Evolutionary conservation across 92 coral and sea anemone species (phyloP).

Genomic region (Phenganax marumi): DNA sequence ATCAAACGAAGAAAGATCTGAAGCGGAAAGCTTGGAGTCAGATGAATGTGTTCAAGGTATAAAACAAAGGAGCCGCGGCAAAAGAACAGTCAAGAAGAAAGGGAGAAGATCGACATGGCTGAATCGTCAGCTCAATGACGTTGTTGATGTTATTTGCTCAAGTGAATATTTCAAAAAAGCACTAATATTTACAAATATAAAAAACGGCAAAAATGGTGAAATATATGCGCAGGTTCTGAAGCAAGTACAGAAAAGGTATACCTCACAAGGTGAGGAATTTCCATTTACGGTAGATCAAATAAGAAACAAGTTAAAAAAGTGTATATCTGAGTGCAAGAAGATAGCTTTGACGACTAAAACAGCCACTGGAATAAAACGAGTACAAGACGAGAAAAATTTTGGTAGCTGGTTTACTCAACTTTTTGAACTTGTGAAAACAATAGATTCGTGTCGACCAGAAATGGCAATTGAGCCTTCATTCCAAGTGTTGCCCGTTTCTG

Average conservation of each 20-base stretch:
- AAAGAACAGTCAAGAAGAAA: too few relatives aligned
- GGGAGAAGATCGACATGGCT: too few relatives aligned
- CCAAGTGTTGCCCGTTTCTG: too few relatives aligned
- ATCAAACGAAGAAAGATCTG: too few relatives aligned
- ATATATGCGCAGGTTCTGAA: not conserved
- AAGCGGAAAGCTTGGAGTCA: too few relatives aligned
- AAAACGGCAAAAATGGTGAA: constrained; percentile 15
- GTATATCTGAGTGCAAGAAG: constrained; percentile 25
- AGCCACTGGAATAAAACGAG: constrained; percentile 1
- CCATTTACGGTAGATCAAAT: not conserved
- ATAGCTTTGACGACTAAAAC: not conserved
- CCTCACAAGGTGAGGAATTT: not conserved
- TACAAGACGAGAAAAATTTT: not conserved
- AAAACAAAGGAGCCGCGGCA: too few relatives aligned
- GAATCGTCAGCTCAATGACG: not conserved
- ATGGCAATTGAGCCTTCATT: not conserved
- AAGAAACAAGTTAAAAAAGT: constrained; percentile 24
- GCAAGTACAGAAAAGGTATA: constrained; percentile 10
- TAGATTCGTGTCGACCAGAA: constrained; percentile 11
- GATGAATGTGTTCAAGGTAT: too few relatives aligned
- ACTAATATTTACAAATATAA: constrained; percentile 16
- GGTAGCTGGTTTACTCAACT: constrained; percentile 9
- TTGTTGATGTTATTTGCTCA: constrained; percentile 8
- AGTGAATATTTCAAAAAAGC: constrained; percentile 9
- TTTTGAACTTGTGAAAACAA: not conserved